A percentile compares a stretch with the other conserved stretches of the same genome.
These are phyloP conservation scores for Brachymystax lenok DNA, from an alignment of 2,797 vertebrate genomes.

Conservation along the genomic window DNA sequence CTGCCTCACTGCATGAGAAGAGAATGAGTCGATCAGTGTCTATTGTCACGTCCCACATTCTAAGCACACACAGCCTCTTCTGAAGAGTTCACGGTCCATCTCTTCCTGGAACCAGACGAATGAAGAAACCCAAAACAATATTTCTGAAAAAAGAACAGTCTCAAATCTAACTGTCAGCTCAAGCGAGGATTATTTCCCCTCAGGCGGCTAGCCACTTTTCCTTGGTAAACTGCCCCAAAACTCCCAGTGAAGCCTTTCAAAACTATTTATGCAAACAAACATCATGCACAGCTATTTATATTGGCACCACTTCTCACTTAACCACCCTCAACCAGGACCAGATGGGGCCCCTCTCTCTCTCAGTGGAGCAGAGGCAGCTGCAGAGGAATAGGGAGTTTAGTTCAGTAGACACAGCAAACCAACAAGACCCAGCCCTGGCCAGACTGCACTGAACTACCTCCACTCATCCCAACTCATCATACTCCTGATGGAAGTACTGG, in stretches of 20 bases:
- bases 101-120: constrained; percentile 58
- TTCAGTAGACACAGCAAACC: constrained; percentile 41
- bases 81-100: constrained; percentile 62
- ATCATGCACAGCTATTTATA: constrained; percentile 94
- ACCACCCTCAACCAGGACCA: constrained; percentile 90
- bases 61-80: constrained; percentile 36
- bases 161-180: constrained; percentile 69
- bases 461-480: constrained; percentile 45
- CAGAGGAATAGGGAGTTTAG: constrained; percentile 39
- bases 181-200: constrained; percentile 71
- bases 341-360: constrained; percentile 78
- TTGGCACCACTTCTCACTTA: constrained; percentile 90
- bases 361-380: constrained; percentile 76
- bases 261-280: constrained; percentile 98
- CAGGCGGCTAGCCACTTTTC: constrained; percentile 69
- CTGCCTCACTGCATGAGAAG: constrained; percentile 53
- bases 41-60: constrained; percentile 9
- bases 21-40: constrained; percentile 40
- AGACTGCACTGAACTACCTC: constrained; percentile 37
- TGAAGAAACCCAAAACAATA: constrained; percentile 63
- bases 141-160: constrained; percentile 57
- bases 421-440: constrained; percentile 15
- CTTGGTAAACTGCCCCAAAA: constrained; percentile 86
- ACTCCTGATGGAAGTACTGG: constrained; percentile 29
- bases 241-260: constrained; percentile 91